A percentile compares a stretch with the other conserved stretches of the same genome.
Conservation (phyloP, 64 coral and sea anemone species). For the Montipora sp. region DNA sequence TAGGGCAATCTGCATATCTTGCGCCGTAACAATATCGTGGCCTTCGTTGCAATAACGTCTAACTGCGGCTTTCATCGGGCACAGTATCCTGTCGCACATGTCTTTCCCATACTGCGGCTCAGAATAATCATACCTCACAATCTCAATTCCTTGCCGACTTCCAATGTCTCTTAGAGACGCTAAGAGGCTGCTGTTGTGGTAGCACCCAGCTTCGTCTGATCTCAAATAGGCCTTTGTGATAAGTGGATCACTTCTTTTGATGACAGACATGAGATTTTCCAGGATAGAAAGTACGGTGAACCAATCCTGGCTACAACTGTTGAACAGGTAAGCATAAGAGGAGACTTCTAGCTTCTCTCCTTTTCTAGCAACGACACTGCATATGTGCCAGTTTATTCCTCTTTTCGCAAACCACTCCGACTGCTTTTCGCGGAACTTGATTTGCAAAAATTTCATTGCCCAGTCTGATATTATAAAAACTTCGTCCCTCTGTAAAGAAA, state of each 20-base stretch:
- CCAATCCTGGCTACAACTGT: conserved; percentile 36
- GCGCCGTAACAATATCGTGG: not conserved
- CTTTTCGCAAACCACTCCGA: conserved; percentile 29
- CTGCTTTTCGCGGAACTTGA: conserved; percentile 46
- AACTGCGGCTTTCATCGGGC: not conserved
- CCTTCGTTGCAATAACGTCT: conserved; percentile 14
- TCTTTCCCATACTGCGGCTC: not conserved
- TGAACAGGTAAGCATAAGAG: conserved; percentile 30
- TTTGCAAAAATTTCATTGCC: not conserved
- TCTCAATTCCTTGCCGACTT: not conserved
- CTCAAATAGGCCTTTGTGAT: conserved; percentile 9
- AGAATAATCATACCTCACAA: not conserved
- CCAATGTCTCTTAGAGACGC: not conserved
- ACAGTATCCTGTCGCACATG: not conserved
- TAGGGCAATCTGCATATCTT: conserved; percentile 7
- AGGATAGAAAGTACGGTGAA: conserved; percentile 5
- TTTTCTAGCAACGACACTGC: not conserved
- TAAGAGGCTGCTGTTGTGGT: not conserved
- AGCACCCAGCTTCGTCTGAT: no score
- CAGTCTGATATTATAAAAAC: not conserved
- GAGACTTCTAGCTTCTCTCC: not conserved
- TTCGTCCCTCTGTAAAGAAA: not conserved
- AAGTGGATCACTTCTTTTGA: no score
- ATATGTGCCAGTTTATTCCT: conserved; percentile 58
- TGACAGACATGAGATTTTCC: conserved; percentile 4